Conservation (phyloP, 30 jellyfish, hydroid and myxozoan genomes). For the Catostylus mosaicus region DNA sequence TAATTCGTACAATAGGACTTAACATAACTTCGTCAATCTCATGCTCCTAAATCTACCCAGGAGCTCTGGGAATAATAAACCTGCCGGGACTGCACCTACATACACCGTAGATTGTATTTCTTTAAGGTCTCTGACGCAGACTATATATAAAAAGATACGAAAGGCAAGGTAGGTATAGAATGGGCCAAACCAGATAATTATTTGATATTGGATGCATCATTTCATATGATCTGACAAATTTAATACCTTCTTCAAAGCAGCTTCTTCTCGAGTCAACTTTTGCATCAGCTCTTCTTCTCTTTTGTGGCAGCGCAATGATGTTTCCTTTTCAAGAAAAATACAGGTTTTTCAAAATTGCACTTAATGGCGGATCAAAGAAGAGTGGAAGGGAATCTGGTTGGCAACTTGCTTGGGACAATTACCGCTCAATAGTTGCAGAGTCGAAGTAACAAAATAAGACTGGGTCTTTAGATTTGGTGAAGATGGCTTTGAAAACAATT, state of each 20-base stretch:
- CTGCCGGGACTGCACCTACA: neutral
- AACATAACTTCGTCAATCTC: too few relatives aligned
- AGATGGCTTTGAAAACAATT: too few relatives aligned
- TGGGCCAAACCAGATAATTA: too few relatives aligned
- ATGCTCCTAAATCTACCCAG: too few relatives aligned
- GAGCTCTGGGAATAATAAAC: neutral
- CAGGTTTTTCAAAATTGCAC: neutral
- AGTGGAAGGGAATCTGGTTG: neutral
- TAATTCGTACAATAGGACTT: too few relatives aligned
- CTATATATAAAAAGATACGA: neutral
- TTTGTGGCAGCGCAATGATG: constrained; percentile 64
- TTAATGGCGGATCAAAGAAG: neutral
- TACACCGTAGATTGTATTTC: neutral
- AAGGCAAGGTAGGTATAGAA: neutral
- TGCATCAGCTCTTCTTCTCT: constrained; percentile 66
- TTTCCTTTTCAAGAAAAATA: constrained; percentile 30
- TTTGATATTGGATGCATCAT: too few relatives aligned
- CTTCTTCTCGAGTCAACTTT: constrained; percentile 68
- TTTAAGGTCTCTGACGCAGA: neutral
- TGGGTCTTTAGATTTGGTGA: too few relatives aligned
- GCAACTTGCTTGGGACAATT: too few relatives aligned
- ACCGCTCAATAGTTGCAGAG: too few relatives aligned
- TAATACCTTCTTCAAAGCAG: constrained; percentile 70
- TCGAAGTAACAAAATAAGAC: too few relatives aligned
- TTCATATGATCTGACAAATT: neutral